These are phyloP conservation scores for Acyrthosiphon pisum DNA, from an alignment of 1,140 invertebrate species.

Conservation along the genomic window DNA sequence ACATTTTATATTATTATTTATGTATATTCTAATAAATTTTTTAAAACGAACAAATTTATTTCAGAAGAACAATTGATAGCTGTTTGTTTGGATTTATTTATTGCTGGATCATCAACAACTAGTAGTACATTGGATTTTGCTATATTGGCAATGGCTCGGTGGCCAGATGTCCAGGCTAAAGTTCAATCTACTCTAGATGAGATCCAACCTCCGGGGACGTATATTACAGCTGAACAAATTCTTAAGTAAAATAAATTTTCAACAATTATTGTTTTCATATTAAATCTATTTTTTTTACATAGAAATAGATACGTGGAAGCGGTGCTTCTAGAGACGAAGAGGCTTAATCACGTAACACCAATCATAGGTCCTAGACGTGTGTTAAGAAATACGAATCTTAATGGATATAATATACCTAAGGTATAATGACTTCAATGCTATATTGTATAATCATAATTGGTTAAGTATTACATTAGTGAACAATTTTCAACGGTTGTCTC, in stretches of 20 bases:
- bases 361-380: conserved; percentile 74
- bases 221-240: conserved; percentile 58
- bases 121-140: conserved; percentile 75
- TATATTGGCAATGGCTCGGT: conserved; percentile 72
- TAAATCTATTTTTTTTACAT: not conserved
- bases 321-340: conserved; percentile 71
- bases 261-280: not conserved
- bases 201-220: conserved; percentile 63
- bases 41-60: conserved; percentile 57
- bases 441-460: not conserved
- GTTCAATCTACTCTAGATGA: conserved; percentile 72
- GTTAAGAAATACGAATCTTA: conserved; percentile 68
- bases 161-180: conserved; percentile 73
- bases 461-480: not conserved
- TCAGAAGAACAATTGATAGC: conserved; percentile 74
- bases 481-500: not conserved
- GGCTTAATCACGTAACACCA: conserved; percentile 71
- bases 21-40: not conserved
- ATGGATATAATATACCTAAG: conserved; percentile 73
- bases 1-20: not conserved
- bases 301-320: conserved; percentile 68
- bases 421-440: conserved; percentile 59
- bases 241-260: conserved; percentile 62
- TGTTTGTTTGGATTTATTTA: conserved; percentile 75
- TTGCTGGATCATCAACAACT: conserved; percentile 77